Evolutionary conservation across 2,888 invertebrate species (phyloP), one percentile per base, ranked within the genome.

Genomic region (Blastobasis lacticolella): DNA sequence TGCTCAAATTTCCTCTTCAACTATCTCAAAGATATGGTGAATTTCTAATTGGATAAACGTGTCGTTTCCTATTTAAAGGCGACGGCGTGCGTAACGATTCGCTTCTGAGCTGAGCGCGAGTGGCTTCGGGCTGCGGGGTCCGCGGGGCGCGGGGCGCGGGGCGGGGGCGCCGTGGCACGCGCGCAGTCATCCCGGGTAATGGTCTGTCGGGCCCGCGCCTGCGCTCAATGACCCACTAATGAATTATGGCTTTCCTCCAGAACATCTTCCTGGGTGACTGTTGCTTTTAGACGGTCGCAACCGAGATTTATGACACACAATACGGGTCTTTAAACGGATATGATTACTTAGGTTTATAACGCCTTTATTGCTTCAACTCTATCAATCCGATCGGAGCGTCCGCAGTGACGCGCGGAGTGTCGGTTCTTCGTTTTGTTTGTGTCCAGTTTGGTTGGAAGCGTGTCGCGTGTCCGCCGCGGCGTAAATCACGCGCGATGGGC

Each of bases 41-140:
- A 88, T 88, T 88, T 88, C 88, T 87, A 87, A 88, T 88, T 88
- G 88, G 86, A 88, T 88, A 88, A 88, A 86, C 87, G 86, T 87
- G 88, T 88, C 86, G 85, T 84, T 88, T 88, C 88, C 88, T 88
- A 87, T 87, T 88, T 88, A 88, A 83, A 86, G 82, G 79, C 85
- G 84, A 80, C 84, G 79, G 78, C 82, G 75, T 70, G 74, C 74
- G 72, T 76, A 72, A 73, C 73, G 71, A 74, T 76, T 74, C 87
- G 84, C 83, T 66, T 75, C 67, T 63, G 70, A 60, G 53, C 63
- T 72, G 87, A 83, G 61, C 85, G 67, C 66, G 62, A 61, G 60
- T 57, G 71, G 4, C 71, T 71, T 69, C 55, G 54, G 55, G 54
- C 53, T 54, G 61, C 60, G 62, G 51, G 38, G 57, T 50, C 47